Evolutionary conservation across 2,888 invertebrate species (phyloP).

Genomic region (Prosapia bicincta): DNA sequence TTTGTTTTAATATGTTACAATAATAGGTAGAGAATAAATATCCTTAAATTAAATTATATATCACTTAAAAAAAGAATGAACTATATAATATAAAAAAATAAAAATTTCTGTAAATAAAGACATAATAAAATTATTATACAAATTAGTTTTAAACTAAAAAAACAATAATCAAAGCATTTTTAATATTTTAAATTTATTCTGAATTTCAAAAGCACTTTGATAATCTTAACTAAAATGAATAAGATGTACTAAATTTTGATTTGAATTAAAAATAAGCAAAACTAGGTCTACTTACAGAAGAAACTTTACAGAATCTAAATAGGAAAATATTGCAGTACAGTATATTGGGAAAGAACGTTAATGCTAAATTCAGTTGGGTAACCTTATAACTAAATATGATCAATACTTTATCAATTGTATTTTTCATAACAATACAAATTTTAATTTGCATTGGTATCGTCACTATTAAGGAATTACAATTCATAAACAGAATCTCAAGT

Average conservation of each 20-base stretch:
- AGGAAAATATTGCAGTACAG: not conserved
- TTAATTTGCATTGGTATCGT: slow-evolving; percentile 6
- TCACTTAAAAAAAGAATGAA: no score
- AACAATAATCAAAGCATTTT: not conserved
- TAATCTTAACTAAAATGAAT: not conserved
- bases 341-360: slow-evolving; percentile 15
- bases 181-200: not conserved
- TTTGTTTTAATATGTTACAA: slow-evolving; percentile 20
- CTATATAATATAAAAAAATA: no score
- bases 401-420: not conserved
- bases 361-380: slow-evolving; percentile 12
- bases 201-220: not conserved
- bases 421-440: slow-evolving; percentile 4
- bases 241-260: not conserved
- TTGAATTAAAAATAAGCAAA: not conserved
- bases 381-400: slow-evolving; percentile 23
- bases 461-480: not conserved
- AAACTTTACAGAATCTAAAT: not conserved
- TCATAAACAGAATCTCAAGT: not conserved
- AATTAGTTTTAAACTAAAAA: not conserved
- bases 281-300: not conserved
- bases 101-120: not conserved
- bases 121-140: not conserved
- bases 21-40: not conserved
- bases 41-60: not conserved